phyloP scores from a whole-genome alignment of 2,888 invertebrate species.

The Chloromyia formosa region DNA sequence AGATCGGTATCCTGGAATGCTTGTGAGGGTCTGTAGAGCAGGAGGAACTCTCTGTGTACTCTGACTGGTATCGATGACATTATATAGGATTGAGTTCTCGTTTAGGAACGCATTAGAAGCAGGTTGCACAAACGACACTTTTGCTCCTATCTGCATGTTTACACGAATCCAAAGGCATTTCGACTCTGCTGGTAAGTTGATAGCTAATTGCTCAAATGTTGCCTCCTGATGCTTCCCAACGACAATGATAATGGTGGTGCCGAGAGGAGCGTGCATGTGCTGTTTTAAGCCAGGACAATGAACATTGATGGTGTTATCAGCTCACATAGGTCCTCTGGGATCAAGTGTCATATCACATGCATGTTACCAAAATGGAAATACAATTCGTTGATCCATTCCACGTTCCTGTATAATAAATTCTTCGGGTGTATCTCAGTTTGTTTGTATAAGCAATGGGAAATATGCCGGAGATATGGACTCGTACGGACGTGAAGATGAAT shows the following conservation, averaged over 20 bases:
- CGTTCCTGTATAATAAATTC: slow-evolving; percentile 29
- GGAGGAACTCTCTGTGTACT: too few relatives aligned
- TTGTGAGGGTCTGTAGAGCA: too few relatives aligned
- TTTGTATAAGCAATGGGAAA: slow-evolving; percentile 11
- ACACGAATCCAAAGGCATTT: background rate
- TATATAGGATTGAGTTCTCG: background rate
- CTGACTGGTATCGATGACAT: too few relatives aligned
- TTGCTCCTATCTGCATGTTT: slow-evolving; percentile 1
- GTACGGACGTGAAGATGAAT: too few relatives aligned
- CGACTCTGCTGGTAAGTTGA: background rate
- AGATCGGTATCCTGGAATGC: too few relatives aligned
- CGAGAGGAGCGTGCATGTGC: background rate
- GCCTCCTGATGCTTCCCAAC: background rate
- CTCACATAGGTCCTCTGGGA: slow-evolving; percentile 31
- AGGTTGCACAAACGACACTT: slow-evolving; percentile 23
- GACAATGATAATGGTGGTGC: background rate
- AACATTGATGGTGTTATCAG: background rate
- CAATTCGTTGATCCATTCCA: slow-evolving; percentile 43
- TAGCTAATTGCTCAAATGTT: slow-evolving; percentile 35
- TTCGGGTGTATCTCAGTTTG: slow-evolving; percentile 3
- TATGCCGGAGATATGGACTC: too few relatives aligned
- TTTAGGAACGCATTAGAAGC: background rate
- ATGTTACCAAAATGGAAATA: slow-evolving; percentile 44
- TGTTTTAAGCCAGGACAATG: background rate
- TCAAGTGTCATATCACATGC: slow-evolving; percentile 44